A percentile compares a stretch with the other conserved stretches of the same genome.
phyloP scores from a whole-genome alignment of 2,888 invertebrate genomes.

The Lasius platythorax region DNA sequence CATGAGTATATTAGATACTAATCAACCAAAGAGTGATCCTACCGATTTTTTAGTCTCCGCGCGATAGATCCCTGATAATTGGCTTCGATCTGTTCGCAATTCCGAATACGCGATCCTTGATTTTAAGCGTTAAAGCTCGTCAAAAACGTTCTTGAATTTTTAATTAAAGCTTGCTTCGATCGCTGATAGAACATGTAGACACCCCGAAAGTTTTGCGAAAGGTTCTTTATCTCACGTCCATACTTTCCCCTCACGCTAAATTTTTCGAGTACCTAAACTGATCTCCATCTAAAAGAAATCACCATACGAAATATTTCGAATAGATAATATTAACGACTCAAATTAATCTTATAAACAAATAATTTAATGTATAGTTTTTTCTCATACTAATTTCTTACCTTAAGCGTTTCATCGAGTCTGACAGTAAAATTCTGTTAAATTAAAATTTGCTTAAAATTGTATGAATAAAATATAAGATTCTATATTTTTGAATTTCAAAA shows the following conservation, averaged over 20 bases:
- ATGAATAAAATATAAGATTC: background rate
- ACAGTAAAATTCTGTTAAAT: background rate
- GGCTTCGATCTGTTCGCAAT: conserved; percentile 8
- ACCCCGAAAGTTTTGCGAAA: background rate
- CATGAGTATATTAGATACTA: no score
- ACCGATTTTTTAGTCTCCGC: background rate
- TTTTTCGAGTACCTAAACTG: background rate
- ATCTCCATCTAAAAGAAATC: background rate
- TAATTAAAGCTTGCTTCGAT: conserved; percentile 37
- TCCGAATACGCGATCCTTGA: conserved; percentile 31
- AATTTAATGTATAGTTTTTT: background rate
- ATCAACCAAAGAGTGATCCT: no score
- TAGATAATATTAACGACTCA: background rate
- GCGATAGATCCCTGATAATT: conserved; percentile 39
- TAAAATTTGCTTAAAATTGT: background rate
- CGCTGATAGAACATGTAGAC: conserved; percentile 12
- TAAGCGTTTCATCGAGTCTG: background rate
- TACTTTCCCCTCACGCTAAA: background rate
- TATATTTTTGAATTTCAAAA: background rate
- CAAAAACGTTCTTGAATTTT: conserved; percentile 48
- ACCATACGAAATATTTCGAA: background rate
- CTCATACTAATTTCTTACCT: background rate
- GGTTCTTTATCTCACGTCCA: background rate
- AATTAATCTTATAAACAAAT: background rate
- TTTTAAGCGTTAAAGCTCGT: conserved; percentile 24